These are phyloP conservation scores for Boloria euphrosyne DNA, from an alignment of 2,888 invertebrate genomes.

Conservation along the genomic window DNA sequence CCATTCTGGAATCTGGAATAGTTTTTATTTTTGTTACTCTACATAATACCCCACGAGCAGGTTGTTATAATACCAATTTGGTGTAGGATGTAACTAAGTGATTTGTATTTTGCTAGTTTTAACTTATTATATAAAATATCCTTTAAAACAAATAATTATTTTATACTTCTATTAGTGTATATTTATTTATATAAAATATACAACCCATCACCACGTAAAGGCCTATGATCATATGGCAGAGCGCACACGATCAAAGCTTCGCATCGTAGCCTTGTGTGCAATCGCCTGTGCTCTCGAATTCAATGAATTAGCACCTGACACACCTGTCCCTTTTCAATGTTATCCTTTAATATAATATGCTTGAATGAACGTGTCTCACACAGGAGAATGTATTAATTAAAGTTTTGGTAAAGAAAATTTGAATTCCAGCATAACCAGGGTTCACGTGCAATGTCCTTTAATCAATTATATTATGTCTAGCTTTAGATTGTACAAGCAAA, in stretches of 20 bases:
- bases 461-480: neutral
- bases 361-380: conserved; percentile 20
- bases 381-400: conserved; percentile 18
- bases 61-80: neutral
- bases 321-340: conserved; percentile 53
- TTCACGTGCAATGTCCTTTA: neutral
- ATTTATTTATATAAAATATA: conserved; percentile 1
- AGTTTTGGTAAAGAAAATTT: conserved; percentile 17
- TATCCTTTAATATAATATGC: conserved; percentile 32
- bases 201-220: conserved; percentile 36
- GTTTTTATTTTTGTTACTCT: too few relatives aligned
- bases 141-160: neutral
- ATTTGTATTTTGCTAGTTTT: neutral
- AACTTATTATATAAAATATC: neutral
- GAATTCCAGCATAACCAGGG: neutral
- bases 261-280: conserved; percentile 59
- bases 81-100: too few relatives aligned
- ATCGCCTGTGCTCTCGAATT: conserved; percentile 67
- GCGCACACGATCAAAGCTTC: conserved; percentile 75
- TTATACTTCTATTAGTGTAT: conserved; percentile 2
- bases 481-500: too few relatives aligned
- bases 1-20: too few relatives aligned
- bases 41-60: too few relatives aligned
- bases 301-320: conserved; percentile 73
- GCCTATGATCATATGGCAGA: conserved; percentile 73